These are phyloP conservation scores for Anser cygnoides DNA, from an alignment of 2,113 vertebrate species.

Conservation along the genomic window DNA sequence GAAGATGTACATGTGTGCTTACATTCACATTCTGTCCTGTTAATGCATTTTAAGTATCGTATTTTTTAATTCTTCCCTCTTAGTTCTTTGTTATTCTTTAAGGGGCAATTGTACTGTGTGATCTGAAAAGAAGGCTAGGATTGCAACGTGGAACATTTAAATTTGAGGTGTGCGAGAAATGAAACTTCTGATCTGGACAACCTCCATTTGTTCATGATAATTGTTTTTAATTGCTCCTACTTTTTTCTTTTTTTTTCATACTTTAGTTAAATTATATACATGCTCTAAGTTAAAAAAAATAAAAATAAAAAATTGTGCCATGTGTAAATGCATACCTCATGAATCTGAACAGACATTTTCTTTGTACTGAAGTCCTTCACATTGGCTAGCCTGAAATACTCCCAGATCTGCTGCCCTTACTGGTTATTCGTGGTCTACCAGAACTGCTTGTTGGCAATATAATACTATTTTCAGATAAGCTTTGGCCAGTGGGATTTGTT, in stretches of 20 bases:
- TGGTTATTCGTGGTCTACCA: background rate
- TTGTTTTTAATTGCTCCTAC: background rate
- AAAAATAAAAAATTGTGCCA: background rate
- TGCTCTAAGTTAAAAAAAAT: background rate
- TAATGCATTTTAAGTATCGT: background rate
- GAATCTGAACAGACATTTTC: background rate
- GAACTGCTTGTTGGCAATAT: background rate
- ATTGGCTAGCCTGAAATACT: background rate
- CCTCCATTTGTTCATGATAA: background rate
- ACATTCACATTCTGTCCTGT: background rate
- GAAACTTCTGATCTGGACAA: background rate
- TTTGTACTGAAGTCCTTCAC: background rate
- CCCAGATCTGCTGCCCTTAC: background rate
- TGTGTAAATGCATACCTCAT: background rate
- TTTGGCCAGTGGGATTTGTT: background rate
- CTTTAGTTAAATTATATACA: background rate
- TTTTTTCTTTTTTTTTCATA: background rate
- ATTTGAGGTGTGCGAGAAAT: background rate
- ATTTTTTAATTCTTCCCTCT: background rate
- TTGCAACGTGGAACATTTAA: background rate
- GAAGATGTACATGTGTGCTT: background rate
- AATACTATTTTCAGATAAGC: background rate
- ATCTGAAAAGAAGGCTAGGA: background rate
- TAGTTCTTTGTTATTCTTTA: background rate
- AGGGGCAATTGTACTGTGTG: rapidly evolving